phyloP scores from a whole-genome alignment of 2,113 vertebrate species.

The Labrus mixtus region DNA sequence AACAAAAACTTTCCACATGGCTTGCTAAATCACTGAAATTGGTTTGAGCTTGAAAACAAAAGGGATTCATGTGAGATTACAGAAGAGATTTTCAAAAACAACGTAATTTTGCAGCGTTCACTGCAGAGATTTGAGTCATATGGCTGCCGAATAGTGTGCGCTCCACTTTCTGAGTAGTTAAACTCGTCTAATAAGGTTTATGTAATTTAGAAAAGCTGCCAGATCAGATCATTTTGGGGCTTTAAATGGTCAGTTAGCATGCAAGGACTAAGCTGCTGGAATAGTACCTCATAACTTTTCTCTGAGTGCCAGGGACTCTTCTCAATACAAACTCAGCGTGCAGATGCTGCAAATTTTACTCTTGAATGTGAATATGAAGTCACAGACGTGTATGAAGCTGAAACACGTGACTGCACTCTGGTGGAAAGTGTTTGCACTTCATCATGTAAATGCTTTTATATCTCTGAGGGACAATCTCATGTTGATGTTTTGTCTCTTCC shows the following conservation, averaged over 20 bases:
- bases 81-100: constrained; percentile 34
- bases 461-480: neutral
- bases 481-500: constrained; percentile 8
- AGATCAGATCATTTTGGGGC: constrained; percentile 69
- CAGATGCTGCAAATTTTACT: neutral
- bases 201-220: constrained; percentile 76
- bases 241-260: constrained; percentile 81
- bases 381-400: neutral
- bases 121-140: constrained; percentile 62
- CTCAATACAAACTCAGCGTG: constrained; percentile 19
- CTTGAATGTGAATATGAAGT: neutral
- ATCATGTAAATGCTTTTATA: neutral
- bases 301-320: constrained; percentile 34
- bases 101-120: neutral
- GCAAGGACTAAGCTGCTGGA: constrained; percentile 68
- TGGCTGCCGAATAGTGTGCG: constrained; percentile 62
- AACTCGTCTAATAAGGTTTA: constrained; percentile 76
- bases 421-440: neutral
- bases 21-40: constrained; percentile 51
- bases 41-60: constrained; percentile 54
- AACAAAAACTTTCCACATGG: constrained; percentile 72
- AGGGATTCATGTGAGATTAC: constrained; percentile 60
- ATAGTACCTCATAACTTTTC: constrained; percentile 46
- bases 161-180: constrained; percentile 69
- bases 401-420: neutral